Evolutionary conservation across 2,797 vertebrate species (phyloP), one percentile per base, ranked within the genome.

Genomic region (Poeciliopsis paucimaculata): DNA sequence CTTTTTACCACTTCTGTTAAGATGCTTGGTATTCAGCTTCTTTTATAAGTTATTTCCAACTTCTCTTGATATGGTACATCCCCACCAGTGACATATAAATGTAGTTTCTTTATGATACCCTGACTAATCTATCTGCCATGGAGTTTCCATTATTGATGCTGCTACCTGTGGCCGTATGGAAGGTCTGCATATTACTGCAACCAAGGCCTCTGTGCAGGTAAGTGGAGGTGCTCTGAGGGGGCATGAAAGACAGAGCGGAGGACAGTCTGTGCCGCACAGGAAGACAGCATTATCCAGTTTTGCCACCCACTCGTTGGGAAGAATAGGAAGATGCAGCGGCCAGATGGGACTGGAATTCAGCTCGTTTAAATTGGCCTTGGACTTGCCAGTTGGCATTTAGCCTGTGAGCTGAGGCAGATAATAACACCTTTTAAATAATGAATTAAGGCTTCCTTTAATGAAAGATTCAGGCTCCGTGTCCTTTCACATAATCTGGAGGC

Each of bases 391-490:
- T 93, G 92, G 92, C 92, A 89, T 95, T 92, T 91, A 78, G 80
- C 87, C 92, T 93, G 94, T 90, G 92, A 94, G 93, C 90, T 92
- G 93, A 95, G 87, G 90, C 84, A 85, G 93, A 93, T 94, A 94
- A 94, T 91, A 94, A 95, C 93, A 92, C 88, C 91, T 89, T 90
- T 90, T 94, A 94, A 95, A 95, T 95, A 95, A 95, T 94, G 89
- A 94, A 96, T 94, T 92, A 92, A 94, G 90, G 91, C 90, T 79
- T 92, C 83, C 79, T 94, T 94, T 94, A 95, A 95, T 94, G 92
- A 94, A 95, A 94, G 90, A 92, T 94, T 94, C 87, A 89, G 88
- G 85, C 89, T 87, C 87, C 71, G 68, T 92, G 87, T 92, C 87
- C 90, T 88, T 92, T 91, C 78, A 87, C 87, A 89, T 88, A 91